Base-by-base conservation (phyloP, 2,113 vertebrate species). In the Toxotes jaculatrix region DNA sequence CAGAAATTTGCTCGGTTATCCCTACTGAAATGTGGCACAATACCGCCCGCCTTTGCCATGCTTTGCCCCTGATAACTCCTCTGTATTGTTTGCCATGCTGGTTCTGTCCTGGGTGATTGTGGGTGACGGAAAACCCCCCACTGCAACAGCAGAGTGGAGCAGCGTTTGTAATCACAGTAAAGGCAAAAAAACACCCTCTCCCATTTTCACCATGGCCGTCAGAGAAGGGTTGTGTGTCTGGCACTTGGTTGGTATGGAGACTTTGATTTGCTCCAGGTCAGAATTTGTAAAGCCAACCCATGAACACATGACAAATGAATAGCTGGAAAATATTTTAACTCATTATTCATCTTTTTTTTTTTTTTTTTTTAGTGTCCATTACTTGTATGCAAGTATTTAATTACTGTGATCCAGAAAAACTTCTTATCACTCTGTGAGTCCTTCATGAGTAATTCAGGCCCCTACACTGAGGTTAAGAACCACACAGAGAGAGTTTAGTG, bases 121-220 rank as follows among this genome's bases (percentile, higher is more conserved):
- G 63, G 61, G 27, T 7, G 21, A 65, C 32, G 16, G 51, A 67
- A 86, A 72, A 23, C 23, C 74, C 75, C 75, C 27, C 51, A 59
- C 27, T 68, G 77, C 82, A 73, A 55, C 71, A 80, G 75, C 73
- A 55, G 74, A 79, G 27, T 27, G 27, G 27, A 27, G 27, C 27
- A 27, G 78, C 79, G 66, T 90, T 85, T 82, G 70, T 87, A 77
- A 89, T 90, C 75, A 79, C 79, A 79, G 79, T 74, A 64, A 77
- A 70, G 45, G 74, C 19, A 13, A 42, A 34, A 45, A 49, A 51
- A 75, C 51, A 19, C 27, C 8, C 51, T 74, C 69, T 55, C 43
- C 43, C 7, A 9, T 53, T 82, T 86, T 84, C 74, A 59, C 82
- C 34, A 47, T 16, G 21, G 73, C 65, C 62, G 71, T 66, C 40